These are phyloP conservation scores for Hyphantria cunea DNA, from an alignment of 1,140 invertebrate genomes.

Conservation along the genomic window DNA sequence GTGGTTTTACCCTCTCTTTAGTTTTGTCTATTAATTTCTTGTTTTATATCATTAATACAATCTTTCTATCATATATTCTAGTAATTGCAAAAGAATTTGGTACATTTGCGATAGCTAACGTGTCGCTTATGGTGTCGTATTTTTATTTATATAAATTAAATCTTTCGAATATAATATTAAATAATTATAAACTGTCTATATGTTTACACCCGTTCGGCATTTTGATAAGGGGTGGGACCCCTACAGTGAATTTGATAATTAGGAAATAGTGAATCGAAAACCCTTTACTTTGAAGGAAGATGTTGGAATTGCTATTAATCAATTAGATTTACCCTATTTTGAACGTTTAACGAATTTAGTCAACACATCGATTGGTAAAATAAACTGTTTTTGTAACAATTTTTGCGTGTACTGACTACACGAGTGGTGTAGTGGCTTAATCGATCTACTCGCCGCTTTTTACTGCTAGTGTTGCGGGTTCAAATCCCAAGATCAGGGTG, in stretches of 20 bases:
- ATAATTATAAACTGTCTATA: slow-evolving; percentile 12
- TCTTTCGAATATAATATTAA: too few species aligned
- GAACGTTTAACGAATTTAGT: background rate
- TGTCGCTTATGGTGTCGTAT: background rate
- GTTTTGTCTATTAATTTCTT: background rate
- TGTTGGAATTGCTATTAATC: slow-evolving; percentile 45
- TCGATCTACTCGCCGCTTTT: too few species aligned
- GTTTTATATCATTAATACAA: slow-evolving; percentile 5
- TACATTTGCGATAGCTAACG: too few species aligned
- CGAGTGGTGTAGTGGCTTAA: too few species aligned
- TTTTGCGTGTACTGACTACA: too few species aligned
- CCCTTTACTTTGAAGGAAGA: slow-evolving; percentile 52
- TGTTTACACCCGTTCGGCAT: slow-evolving; percentile 17
- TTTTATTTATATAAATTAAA: too few species aligned
- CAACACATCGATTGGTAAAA: background rate
- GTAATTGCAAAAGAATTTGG: too few species aligned
- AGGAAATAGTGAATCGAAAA: slow-evolving; percentile 75
- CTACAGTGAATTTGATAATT: slow-evolving; percentile 45
- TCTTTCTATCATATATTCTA: slow-evolving; percentile 20
- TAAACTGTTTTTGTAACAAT: background rate
- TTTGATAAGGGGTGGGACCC: slow-evolving; percentile 34
- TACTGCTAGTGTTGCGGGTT: too few species aligned
- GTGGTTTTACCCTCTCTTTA: background rate
- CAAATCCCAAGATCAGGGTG: too few species aligned
- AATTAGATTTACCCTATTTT: slow-evolving; percentile 36